Percentiles rank a stretch among this genome's conserved stretches.
phyloP scores from a whole-genome alignment of 2,888 invertebrate genomes.

The Eulithis testata region DNA sequence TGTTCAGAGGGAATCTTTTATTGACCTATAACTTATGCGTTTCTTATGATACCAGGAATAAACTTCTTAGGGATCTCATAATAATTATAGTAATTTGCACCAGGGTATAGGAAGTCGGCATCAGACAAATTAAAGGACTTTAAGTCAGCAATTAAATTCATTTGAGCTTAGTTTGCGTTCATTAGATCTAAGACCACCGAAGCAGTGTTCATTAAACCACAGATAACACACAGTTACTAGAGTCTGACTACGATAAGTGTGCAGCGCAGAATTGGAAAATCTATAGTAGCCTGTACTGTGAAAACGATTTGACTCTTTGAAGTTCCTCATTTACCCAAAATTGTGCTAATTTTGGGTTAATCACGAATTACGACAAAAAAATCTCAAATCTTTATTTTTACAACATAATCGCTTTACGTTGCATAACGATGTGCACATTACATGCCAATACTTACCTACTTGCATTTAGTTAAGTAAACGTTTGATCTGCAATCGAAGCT shows the following conservation, averaged over 20 bases:
- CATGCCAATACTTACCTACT: slow-evolving; percentile 9
- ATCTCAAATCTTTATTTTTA: no score
- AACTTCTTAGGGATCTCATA: neutral
- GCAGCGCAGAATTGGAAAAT: no score
- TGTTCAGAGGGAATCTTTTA: no score
- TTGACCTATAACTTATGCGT: no score
- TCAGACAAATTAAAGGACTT: slow-evolving; percentile 5
- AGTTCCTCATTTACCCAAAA: no score
- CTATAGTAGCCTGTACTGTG: no score
- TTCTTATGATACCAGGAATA: no score
- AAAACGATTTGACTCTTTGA: no score
- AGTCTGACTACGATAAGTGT: no score
- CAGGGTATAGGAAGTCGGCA: slow-evolving; percentile 21
- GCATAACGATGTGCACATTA: slow-evolving; percentile 8
- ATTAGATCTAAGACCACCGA: slow-evolving; percentile 21
- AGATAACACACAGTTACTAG: neutral
- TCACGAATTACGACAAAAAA: no score
- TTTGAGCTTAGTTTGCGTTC: slow-evolving; percentile 12
- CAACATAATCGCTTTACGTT: neutral
- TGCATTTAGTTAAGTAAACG: slow-evolving; percentile 15
- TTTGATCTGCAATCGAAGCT: slow-evolving; percentile 21
- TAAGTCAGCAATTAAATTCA: slow-evolving; percentile 12
- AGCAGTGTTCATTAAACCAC: slow-evolving; percentile 3
- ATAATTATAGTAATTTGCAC: slow-evolving; percentile 14
- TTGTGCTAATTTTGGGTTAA: no score